Evolutionary conservation across 1,140 invertebrate genomes (phyloP).

Genomic region (Zaprionus gabonicus): DNA sequence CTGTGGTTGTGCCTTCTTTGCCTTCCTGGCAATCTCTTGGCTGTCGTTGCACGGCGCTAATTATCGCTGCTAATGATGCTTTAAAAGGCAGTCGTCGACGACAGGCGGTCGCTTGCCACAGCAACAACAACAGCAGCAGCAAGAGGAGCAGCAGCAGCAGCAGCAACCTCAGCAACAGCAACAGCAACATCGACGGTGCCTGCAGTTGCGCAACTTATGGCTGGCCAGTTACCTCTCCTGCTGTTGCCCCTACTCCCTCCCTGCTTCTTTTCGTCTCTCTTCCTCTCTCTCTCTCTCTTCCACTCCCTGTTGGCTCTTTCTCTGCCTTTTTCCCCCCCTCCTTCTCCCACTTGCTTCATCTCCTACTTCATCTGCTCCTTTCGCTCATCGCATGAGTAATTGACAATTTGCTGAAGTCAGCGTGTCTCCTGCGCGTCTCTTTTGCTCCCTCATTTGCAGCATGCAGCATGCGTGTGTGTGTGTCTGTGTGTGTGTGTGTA

Average conservation of each 20-base stretch:
- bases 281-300: neutral
- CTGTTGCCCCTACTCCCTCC: slow-evolving; percentile 29
- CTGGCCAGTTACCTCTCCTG: slow-evolving; percentile 33
- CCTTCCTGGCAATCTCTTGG: slow-evolving; percentile 67
- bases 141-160: slow-evolving; percentile 4
- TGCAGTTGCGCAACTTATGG: slow-evolving; percentile 50
- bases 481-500: slow-evolving; percentile 29
- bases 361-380: slow-evolving; percentile 55
- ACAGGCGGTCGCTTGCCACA: slow-evolving; percentile 68
- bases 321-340: neutral
- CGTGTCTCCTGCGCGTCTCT: slow-evolving; percentile 70
- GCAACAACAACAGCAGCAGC: slow-evolving; percentile 20
- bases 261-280: slow-evolving; percentile 17
- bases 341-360: slow-evolving; percentile 35
- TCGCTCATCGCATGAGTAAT: slow-evolving; percentile 81
- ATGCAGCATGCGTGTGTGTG: slow-evolving; percentile 35
- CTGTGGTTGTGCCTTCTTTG: slow-evolving; percentile 33
- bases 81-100: slow-evolving; percentile 81
- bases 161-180: neutral
- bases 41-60: slow-evolving; percentile 83
- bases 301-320: slow-evolving; percentile 1
- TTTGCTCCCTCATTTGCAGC: slow-evolving; percentile 35
- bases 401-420: slow-evolving; percentile 83
- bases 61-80: slow-evolving; percentile 84
- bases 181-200: slow-evolving; percentile 6